A percentile compares a stretch with the other conserved stretches of the same genome.
Conservation (phyloP, 2,113 vertebrate species). For the Menura novaehollandiae region DNA sequence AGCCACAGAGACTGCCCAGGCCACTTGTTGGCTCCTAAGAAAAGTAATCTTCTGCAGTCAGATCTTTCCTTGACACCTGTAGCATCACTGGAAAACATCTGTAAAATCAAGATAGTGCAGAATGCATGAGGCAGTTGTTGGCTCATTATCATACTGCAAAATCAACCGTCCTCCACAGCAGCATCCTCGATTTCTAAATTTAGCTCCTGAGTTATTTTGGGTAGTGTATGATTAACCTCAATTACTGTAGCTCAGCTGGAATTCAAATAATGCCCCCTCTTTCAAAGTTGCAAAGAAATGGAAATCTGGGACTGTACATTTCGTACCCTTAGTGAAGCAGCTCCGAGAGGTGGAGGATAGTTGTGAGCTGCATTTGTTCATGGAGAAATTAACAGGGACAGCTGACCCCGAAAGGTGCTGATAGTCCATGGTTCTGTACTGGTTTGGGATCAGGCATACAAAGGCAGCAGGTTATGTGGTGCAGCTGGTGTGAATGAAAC, state of each 20-base stretch:
- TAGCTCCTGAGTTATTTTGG: slow-evolving; percentile 33
- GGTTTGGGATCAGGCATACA: neutral
- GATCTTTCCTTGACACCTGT: neutral
- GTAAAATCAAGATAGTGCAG: neutral
- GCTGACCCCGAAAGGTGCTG: neutral
- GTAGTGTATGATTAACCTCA: slow-evolving; percentile 50
- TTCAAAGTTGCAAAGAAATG: neutral
- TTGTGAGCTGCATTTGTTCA: neutral
- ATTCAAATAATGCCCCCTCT: neutral
- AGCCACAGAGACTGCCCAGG: neutral
- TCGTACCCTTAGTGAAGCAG: neutral
- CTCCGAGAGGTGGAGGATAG: neutral
- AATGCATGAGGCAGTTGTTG: neutral
- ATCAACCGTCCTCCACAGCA: neutral
- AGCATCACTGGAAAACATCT: neutral
- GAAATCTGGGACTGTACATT: neutral
- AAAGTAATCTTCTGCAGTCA: neutral
- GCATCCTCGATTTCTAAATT: slow-evolving; percentile 26
- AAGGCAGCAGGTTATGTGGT: neutral
- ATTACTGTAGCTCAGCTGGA: slow-evolving; percentile 12
- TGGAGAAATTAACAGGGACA: neutral
- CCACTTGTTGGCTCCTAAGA: neutral
- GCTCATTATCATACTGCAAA: neutral
- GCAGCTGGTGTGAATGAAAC: neutral
- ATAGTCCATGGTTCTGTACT: neutral